These are phyloP conservation scores for Mactra quadrangularis DNA, from an alignment of 1,140 invertebrate genomes.

Conservation along the genomic window DNA sequence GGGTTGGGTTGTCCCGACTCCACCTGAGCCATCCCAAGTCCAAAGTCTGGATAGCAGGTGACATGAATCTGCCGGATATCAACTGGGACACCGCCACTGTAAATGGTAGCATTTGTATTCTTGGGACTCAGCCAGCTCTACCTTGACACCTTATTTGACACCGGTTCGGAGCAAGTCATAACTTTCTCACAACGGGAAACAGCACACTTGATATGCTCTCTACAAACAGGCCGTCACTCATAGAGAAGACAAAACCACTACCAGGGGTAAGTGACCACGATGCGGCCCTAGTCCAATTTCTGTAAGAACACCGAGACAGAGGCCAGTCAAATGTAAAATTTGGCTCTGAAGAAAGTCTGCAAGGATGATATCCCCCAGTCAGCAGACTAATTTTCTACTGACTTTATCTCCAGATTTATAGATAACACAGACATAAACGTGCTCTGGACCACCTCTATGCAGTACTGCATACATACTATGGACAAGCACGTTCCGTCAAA, in stretches of 20 bases:
- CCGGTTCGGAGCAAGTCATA: not conserved
- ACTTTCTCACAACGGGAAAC: not conserved
- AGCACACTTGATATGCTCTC: slow-evolving; percentile 4
- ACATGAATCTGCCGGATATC: slow-evolving; percentile 6
- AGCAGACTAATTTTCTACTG: not conserved
- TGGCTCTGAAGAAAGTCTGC: not conserved
- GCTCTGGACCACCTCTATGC: not conserved
- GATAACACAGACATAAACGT: not conserved
- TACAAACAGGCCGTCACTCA: slow-evolving; percentile 20
- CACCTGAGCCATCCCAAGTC: not conserved
- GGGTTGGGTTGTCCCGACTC: too few species aligned
- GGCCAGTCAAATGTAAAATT: not conserved
- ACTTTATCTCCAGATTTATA: not conserved
- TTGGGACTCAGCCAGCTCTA: not conserved
- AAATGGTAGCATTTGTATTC: not conserved
- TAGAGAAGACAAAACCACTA: slow-evolving; percentile 1
- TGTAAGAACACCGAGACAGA: not conserved
- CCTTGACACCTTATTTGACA: not conserved
- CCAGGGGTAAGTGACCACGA: slow-evolving; percentile 23
- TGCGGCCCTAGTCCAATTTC: not conserved
- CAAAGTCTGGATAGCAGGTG: slow-evolving; percentile 32
- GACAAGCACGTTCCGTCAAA: not conserved
- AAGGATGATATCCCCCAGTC: not conserved
- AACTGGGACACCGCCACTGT: not conserved
- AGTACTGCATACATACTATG: not conserved